Conservation (phyloP, 2,113 vertebrate species). For the Carassius carassius region DNA sequence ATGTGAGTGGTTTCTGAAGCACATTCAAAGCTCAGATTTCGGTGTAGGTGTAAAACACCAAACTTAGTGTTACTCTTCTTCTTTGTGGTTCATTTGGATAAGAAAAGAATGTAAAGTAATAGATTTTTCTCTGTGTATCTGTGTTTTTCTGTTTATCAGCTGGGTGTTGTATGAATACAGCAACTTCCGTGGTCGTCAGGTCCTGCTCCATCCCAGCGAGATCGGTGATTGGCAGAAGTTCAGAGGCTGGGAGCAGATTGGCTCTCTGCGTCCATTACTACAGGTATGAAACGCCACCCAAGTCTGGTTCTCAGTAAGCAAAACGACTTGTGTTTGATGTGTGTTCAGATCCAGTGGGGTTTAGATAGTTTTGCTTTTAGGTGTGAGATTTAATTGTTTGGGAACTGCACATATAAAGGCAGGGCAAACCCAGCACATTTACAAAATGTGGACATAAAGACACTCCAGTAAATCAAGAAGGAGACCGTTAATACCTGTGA, state of each 20-base stretch:
- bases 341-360: constrained; percentile 6
- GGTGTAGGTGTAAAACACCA: not conserved
- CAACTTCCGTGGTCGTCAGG: constrained; percentile 87
- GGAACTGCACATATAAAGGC: not conserved
- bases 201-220: constrained; percentile 80
- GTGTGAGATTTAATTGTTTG: constrained; percentile 27
- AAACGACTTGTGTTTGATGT: not conserved
- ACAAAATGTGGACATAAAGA: not conserved
- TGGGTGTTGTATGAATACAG: constrained; percentile 89
- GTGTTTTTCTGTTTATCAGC: constrained; percentile 64
- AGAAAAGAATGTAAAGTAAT: not conserved
- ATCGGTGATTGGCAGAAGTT: constrained; percentile 78
- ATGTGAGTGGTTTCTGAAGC: constrained; percentile 75
- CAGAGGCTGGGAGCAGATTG: constrained; percentile 81
- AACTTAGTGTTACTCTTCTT: too few species aligned
- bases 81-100: not conserved
- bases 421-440: not conserved
- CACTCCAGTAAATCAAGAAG: not conserved
- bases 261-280: constrained; percentile 87
- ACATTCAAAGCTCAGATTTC: not conserved
- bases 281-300: constrained; percentile 77
- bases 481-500: not conserved
- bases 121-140: constrained; percentile 14
- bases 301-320: not conserved
- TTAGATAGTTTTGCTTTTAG: not conserved